Conservation (phyloP, 2,888 invertebrate species). For the Cremastobaeus sp. region DNA sequence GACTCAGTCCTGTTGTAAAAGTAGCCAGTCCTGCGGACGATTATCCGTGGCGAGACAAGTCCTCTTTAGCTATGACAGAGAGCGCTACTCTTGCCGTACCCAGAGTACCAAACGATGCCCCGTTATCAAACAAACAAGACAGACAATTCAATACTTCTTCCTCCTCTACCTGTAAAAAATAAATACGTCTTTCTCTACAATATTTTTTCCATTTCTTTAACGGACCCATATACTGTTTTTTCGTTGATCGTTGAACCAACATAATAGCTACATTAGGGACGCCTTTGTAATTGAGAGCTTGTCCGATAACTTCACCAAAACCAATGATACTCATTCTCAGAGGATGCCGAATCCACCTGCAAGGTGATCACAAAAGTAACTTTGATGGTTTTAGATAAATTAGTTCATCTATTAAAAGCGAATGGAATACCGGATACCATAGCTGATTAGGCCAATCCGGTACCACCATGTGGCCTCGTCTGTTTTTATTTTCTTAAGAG, state of each 20-base stretch:
- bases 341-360: too few species aligned
- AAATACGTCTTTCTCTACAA: neutral
- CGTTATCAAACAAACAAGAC: neutral
- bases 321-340: too few species aligned
- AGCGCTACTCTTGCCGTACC: neutral
- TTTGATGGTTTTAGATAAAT: too few species aligned
- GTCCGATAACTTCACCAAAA: too few species aligned
- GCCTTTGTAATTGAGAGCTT: too few species aligned
- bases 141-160: conserved; percentile 4
- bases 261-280: too few species aligned
- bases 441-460: conserved; percentile 2
- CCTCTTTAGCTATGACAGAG: neutral
- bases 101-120: conserved; percentile 5
- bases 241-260: too few species aligned
- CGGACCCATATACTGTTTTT: conserved; percentile 1
- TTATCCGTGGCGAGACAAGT: too few species aligned
- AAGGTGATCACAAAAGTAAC: too few species aligned
- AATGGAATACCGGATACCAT: neutral
- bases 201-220: conserved; percentile 2
- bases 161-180: neutral
- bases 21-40: too few species aligned
- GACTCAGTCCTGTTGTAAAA: too few species aligned
- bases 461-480: neutral
- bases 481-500: neutral
- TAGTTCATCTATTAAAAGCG: neutral